Evolutionary conservation across 2,888 invertebrate species (phyloP).

Genomic region (Metalampra italica): DNA sequence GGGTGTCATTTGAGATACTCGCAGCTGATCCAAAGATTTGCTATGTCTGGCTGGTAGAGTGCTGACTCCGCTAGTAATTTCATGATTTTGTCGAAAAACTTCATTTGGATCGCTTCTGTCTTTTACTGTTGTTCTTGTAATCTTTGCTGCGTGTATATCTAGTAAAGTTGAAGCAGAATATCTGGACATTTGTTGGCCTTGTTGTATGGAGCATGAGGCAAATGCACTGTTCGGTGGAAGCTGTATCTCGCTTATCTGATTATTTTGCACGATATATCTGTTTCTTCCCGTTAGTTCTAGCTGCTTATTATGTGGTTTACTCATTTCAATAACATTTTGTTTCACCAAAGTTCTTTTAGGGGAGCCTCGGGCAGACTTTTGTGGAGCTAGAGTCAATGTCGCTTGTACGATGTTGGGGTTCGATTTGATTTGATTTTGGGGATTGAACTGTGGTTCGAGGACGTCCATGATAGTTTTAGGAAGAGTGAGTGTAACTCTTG

Average conservation of each 20-base stretch:
- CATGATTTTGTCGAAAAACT: slow-evolving; percentile 56
- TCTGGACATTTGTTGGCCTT: slow-evolving; percentile 73
- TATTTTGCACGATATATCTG: slow-evolving; percentile 74
- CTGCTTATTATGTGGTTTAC: slow-evolving; percentile 64
- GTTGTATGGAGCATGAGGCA: slow-evolving; percentile 63
- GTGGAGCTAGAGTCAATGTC: slow-evolving; percentile 81
- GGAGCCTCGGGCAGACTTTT: slow-evolving; percentile 65
- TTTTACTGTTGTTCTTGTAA: slow-evolving; percentile 42
- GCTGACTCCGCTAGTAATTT: slow-evolving; percentile 68
- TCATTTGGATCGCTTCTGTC: slow-evolving; percentile 51
- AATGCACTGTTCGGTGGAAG: slow-evolving; percentile 64
- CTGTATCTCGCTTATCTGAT: slow-evolving; percentile 74
- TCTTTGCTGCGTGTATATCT: slow-evolving; percentile 59
- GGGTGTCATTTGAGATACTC: slow-evolving; percentile 72
- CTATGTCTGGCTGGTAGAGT: slow-evolving; percentile 86
- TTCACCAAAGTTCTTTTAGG: slow-evolving; percentile 69
- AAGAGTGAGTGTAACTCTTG: slow-evolving; percentile 73
- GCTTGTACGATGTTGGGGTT: slow-evolving; percentile 79
- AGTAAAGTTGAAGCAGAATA: slow-evolving; percentile 80
- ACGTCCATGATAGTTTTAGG: slow-evolving; percentile 74
- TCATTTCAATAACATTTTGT: slow-evolving; percentile 62
- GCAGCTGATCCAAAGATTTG: slow-evolving; percentile 88
- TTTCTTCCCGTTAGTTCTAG: slow-evolving; percentile 70
- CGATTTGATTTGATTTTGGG: slow-evolving; percentile 53
- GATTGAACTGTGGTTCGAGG: slow-evolving; percentile 76